Percentiles rank a stretch among this genome's conserved stretches.
Conservation (phyloP, 2,888 invertebrate genomes). For the Conomelus anceps region DNA sequence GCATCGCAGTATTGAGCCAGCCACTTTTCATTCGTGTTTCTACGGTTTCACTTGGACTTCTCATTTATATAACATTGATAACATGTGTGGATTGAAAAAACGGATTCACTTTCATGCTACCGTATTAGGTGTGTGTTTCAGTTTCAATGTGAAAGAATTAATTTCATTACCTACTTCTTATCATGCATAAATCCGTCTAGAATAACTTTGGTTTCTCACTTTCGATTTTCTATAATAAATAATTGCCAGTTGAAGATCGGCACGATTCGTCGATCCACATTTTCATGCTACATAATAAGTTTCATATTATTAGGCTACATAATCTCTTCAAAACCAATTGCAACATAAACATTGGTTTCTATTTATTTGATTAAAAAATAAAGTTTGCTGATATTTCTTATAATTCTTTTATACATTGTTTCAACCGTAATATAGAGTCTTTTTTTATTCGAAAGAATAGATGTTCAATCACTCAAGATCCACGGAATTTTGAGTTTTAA, state of each 20-base stretch:
- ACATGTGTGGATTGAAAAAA: not conserved
- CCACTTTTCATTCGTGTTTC: not conserved
- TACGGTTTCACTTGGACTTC: not conserved
- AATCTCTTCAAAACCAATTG: no score
- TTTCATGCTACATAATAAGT: no score
- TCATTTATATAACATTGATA: not conserved
- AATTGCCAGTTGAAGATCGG: not conserved
- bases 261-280: no score
- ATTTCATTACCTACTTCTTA: not conserved
- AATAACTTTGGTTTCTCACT: not conserved
- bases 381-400: no score
- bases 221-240: not conserved
- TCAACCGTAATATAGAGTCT: no score
- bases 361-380: no score
- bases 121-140: not conserved
- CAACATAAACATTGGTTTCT: no score
- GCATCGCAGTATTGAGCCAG: not conserved
- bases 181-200: not conserved
- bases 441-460: no score
- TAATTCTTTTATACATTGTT: no score
- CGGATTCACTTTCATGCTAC: not conserved
- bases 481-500: no score
- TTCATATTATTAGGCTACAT: no score
- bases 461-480: no score
- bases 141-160: not conserved